Evolutionary conservation across 2,797 vertebrate species (phyloP), one percentile per base, ranked within the genome.

Genomic region (Cercopithecus diana): DNA sequence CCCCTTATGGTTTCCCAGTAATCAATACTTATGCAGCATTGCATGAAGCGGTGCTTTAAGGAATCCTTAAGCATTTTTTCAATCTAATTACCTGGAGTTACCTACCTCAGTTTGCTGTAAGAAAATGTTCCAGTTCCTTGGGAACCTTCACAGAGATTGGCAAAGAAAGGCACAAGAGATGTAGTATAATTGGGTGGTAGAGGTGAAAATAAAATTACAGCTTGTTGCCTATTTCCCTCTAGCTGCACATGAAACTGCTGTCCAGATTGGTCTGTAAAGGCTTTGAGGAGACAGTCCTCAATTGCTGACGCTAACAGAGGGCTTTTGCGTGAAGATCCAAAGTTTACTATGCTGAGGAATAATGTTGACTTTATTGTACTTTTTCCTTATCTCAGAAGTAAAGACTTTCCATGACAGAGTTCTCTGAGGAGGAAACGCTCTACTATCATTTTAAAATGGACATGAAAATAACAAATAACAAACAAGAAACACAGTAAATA

Each of bases 371-470:
- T 43, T 61, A 64, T 39, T 20, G 22, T 1, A 39, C 48, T n/a
- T 79, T 50, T 97, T 61, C 36, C 24, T 41, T 85, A n/a, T 39
- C 28, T 96, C 28, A 72, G 20, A 52, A 45, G 20, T 96, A 90
- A 89, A 76, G 39, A 26, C 7, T 86, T 90, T 45, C 15, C 15
- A 6, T 89, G 39, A 6, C 20, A n/a, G 76, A 88, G 64, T 36
- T 33, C 92, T n/a, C 19, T 8, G 45, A 88, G 96, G 28, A 92
- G 5, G 3, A 91, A 83, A 73, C 2, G 39, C 7, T 24, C 5
- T 6, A n/a, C 20, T 9, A 30, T 41, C 24, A 58, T 5, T 48
- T 67, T 26, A 17, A 41, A 50, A 79, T 20, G 30, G 33, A 50
- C 76, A 12, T 79, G 48, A 33, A 50, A 83, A 85, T 33, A 55